phyloP scores from a whole-genome alignment of 2,888 invertebrate genomes.

The Hydraecia micacea region DNA sequence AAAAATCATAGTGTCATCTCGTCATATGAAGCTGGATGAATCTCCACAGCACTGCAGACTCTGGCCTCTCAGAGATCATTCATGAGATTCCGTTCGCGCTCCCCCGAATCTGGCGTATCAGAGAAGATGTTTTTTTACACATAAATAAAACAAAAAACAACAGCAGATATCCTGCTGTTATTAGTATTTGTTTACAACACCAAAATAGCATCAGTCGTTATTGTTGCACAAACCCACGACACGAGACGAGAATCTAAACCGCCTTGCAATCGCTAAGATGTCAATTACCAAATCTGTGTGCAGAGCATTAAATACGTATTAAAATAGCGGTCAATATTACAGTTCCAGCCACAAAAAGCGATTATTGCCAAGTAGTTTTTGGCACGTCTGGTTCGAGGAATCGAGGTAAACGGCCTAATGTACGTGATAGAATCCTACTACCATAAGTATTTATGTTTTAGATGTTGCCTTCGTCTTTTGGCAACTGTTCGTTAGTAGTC shows the following conservation, averaged over 20 bases:
- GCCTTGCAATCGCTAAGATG: slow-evolving; percentile 1
- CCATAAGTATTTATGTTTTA: slow-evolving; percentile 42
- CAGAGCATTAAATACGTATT: slow-evolving; percentile 11
- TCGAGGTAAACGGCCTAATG: slow-evolving; percentile 57
- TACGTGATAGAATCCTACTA: slow-evolving; percentile 59
- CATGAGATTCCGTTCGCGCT: not conserved
- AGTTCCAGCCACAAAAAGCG: slow-evolving; percentile 33
- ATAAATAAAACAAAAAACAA: not conserved
- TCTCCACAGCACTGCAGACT: not conserved
- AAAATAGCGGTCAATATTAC: slow-evolving; percentile 47
- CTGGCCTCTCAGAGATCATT: not conserved
- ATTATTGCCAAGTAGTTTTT: slow-evolving; percentile 62
- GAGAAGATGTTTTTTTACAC: not conserved
- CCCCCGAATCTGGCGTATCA: not conserved
- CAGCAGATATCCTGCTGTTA: no score
- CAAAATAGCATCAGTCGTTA: not conserved
- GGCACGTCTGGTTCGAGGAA: slow-evolving; percentile 57
- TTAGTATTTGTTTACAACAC: no score
- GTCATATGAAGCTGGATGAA: not conserved
- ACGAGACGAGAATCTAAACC: not conserved
- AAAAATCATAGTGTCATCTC: not conserved
- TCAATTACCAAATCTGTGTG: slow-evolving; percentile 22
- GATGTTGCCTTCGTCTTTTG: slow-evolving; percentile 54
- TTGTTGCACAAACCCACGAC: not conserved
- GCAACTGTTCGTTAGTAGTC: slow-evolving; percentile 54